Evolutionary conservation across 1,140 invertebrate species (phyloP), one percentile per base, ranked within the genome.

Genomic region (Eriosoma lanigerum): DNA sequence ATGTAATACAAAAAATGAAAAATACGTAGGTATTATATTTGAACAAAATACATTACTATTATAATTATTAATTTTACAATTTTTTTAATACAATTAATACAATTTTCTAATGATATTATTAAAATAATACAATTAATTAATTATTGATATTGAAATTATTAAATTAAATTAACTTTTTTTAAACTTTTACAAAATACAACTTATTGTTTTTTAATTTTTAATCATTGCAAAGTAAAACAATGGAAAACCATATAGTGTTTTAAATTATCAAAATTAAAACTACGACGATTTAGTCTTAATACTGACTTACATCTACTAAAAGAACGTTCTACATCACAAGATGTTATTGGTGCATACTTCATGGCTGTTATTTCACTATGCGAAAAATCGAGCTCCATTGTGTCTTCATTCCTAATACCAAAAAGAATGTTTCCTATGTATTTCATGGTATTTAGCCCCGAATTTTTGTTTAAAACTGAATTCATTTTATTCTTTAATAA

Each of bases 401-500:
- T 38, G 8, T 38, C 46, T 48, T 48, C 46, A 48, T 48, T 12
- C 46, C 1, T 12, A 48, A 48, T 48, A 48, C 46, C 46, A 48
- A 3, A 48, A 48, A 48, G 21, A 56, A 56, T 56, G 54, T 56
- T 56, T 56, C 54, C 9, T 56, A 56, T 56, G 9, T 6, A 21
- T 56, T 56, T 56, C 10, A 56, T 56, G 3, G 6, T 24, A 8
- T 56, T 56, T 19, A 56, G 21, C n/a, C 54, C 54, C 54, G 54
- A 24, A 56, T 56, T 56, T 56, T 56, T 56, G 19, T 56, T 56
- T 56, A 56, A 56, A 56, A 56, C 54, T 13, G 19, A 2, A 19
- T 56, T 56, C 8, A 56, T 56, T 56, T 56, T 56, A 56, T 56
- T 56, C 54, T 21, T 56, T 56, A 56, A 56, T 56, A 56, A 56